Evolutionary conservation across 2,113 vertebrate species (phyloP).

Genomic region (Hypocryptadius cinnamomeus): DNA sequence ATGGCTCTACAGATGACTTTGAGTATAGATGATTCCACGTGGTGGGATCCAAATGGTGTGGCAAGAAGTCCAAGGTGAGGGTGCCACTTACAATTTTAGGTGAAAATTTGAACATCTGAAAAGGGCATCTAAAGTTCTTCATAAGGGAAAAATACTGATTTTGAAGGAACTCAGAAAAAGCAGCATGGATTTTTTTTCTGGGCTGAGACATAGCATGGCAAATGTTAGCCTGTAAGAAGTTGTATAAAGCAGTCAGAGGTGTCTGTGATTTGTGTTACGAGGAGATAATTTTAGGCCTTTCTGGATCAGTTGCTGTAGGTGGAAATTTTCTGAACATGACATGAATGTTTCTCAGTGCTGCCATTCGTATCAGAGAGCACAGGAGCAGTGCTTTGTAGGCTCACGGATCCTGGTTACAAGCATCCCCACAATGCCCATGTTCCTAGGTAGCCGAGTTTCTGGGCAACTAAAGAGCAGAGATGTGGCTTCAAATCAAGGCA

Average conservation of each 20-base stretch:
- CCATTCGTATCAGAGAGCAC: accelerated
- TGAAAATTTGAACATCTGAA: background rate
- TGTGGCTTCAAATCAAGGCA: background rate
- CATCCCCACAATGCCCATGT: accelerated
- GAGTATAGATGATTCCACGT: background rate
- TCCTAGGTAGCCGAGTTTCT: background rate
- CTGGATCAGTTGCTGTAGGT: background rate
- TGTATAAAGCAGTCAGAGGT: background rate
- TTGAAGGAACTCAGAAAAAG: background rate
- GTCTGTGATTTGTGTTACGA: background rate
- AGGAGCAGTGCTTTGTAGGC: background rate
- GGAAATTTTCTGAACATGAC: background rate
- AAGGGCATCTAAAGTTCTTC: background rate
- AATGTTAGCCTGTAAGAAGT: background rate
- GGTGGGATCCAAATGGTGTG: background rate
- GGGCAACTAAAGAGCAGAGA: background rate
- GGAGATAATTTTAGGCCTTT: background rate
- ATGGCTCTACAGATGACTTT: background rate
- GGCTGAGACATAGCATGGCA: background rate
- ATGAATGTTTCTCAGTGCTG: background rate
- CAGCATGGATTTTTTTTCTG: background rate
- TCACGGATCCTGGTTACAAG: background rate
- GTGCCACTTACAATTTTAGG: background rate
- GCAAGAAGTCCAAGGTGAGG: background rate
- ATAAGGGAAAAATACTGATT: background rate